Evolutionary conservation across 2,113 vertebrate genomes (phyloP).

Genomic region (Cromileptes altivelis): DNA sequence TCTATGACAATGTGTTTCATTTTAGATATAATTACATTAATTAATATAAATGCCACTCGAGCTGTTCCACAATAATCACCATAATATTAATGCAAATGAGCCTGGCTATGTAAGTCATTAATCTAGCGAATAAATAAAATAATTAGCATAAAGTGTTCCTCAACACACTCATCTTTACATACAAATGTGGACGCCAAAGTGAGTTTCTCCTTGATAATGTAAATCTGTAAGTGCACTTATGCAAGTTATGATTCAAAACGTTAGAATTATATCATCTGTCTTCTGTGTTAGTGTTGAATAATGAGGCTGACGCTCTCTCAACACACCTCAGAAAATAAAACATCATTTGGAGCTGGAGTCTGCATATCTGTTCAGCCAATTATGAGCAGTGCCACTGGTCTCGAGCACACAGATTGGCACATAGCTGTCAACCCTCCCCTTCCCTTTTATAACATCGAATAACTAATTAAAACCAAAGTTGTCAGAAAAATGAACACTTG

Average conservation of each 20-base stretch:
- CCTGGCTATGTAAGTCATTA: conserved; percentile 25
- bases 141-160: conserved; percentile 18
- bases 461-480: too few relatives aligned
- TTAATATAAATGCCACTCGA: conserved; percentile 50
- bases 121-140: conserved; percentile 33
- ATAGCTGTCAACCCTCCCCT: too few relatives aligned
- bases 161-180: conserved; percentile 32
- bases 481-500: too few relatives aligned
- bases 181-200: not conserved
- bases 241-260: not conserved
- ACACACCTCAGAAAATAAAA: too few relatives aligned
- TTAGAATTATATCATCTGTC: not conserved
- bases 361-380: too few relatives aligned
- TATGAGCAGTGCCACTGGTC: too few relatives aligned
- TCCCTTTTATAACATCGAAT: too few relatives aligned
- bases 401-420: too few relatives aligned
- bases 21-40: conserved; percentile 14
- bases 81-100: conserved; percentile 45
- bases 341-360: too few relatives aligned
- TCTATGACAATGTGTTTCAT: not conserved
- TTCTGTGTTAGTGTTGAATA: not conserved
- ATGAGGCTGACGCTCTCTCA: not conserved
- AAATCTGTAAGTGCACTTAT: not conserved
- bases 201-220: not conserved
- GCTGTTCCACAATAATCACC: conserved; percentile 37